Base-by-base conservation (phyloP, 2,797 vertebrate species). In the Sorex maritimensis region DNA sequence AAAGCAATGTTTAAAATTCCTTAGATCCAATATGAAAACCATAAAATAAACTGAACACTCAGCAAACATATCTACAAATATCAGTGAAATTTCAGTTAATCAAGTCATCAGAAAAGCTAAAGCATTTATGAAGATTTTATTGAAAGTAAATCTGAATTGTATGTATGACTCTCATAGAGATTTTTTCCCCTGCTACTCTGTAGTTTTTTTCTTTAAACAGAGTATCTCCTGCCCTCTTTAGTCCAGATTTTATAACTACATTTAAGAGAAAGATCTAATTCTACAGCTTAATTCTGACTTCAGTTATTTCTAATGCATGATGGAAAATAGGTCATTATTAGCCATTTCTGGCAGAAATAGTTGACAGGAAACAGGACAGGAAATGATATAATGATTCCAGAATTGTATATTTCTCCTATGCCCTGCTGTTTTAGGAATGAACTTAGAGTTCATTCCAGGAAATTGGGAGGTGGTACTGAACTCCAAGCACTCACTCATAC, bases 191-290 rank as follows among this genome's bases (percentile, higher is more conserved):
- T 96, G 77, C 80, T 94, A 5, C 71, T 97, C 91, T 65, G 83
- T 94, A 2, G 96, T 96, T 95, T 97, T 96, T 96, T 95, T 97
- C 95, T 95, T 96, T 55, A 55, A 55, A 95, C 63, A 98, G 97
- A 98, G 98, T 85, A 98, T 98, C 98, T 98, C 97, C 98, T 98
- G 98, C 98, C 98, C 98, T 98, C 98, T 99, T 98, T 98, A 98
- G 98, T 98, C 98, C 98, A 80, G 83, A 98, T 98, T 98, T 97
- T 96, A 98, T 97, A 98, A 98, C 98, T 98, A 97, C 98, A 98
- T 98, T 98, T 96, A 95, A 94, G 81, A 97, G 97, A 96, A 96
- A 55, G 93, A 97, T 96, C 88, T 97, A 96, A 95, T 46, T 1
- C 84, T 95, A 55, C 41, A 93, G 77, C 88, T 5, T 84, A 89